Evolutionary conservation across 2,888 invertebrate species (phyloP).

Genomic region (Eubasilissa splendida): DNA sequence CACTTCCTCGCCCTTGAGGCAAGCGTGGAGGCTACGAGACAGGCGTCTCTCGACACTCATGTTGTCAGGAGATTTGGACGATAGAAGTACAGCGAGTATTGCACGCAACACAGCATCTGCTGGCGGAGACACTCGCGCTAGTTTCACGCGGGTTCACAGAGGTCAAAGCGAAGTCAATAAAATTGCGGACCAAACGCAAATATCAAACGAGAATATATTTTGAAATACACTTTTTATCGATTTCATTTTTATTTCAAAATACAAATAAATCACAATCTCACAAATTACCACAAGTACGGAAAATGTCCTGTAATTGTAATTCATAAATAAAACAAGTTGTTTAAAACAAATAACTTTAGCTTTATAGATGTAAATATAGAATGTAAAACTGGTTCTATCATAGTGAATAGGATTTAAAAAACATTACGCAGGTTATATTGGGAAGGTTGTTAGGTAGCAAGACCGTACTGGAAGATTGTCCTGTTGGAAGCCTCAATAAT

Average conservation of each 20-base stretch:
- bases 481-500: no score
- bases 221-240: neutral
- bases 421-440: no score
- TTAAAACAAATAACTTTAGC: no score
- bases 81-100: neutral
- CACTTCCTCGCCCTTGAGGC: conserved; percentile 77
- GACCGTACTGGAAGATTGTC: no score
- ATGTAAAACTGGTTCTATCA: no score
- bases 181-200: neutral
- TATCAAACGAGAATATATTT: neutral
- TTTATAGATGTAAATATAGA: no score
- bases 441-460: no score
- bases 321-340: no score
- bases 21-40: conserved; percentile 80
- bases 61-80: conserved; percentile 50
- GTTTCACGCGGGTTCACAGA: neutral
- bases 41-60: conserved; percentile 75
- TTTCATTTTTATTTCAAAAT: neutral
- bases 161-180: neutral
- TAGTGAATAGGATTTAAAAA: no score
- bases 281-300: no score
- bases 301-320: no score
- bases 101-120: conserved; percentile 1
- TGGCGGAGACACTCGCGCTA: neutral
- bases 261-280: no score